Conservation (phyloP, 2,113 vertebrate genomes). For the Grallaria varia region DNA sequence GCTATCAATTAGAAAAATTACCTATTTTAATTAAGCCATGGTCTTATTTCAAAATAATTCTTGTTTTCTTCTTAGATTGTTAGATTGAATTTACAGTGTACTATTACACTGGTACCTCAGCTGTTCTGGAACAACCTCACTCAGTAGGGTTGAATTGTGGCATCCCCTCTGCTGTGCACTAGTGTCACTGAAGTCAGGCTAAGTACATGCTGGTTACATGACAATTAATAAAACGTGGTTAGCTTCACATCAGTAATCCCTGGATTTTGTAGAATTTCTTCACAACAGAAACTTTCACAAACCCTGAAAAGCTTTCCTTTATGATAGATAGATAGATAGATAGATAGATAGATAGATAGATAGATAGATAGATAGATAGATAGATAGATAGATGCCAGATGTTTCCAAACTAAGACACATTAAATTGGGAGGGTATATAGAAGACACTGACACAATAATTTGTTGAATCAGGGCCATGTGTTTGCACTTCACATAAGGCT, state of each 20-base stretch:
- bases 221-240: not conserved
- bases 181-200: not conserved
- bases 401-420: not conserved
- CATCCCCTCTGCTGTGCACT: not conserved
- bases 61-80: not conserved
- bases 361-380: too few relatives aligned
- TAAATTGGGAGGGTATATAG: not conserved
- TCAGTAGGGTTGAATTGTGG: accelerated
- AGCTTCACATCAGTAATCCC: not conserved
- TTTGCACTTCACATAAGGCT: not conserved
- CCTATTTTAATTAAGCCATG: not conserved
- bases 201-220: not conserved
- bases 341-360: too few relatives aligned
- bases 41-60: not conserved
- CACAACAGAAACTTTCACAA: not conserved
- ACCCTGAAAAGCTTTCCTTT: not conserved
- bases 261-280: not conserved
- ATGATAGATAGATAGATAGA: not conserved
- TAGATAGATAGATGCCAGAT: not conserved
- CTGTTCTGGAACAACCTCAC: not conserved
- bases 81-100: not conserved
- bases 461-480: not conserved
- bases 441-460: not conserved
- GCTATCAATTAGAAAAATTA: not conserved
- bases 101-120: not conserved